These are phyloP conservation scores for Perca flavescens DNA, from an alignment of 2,113 vertebrate species.

Conservation along the genomic window DNA sequence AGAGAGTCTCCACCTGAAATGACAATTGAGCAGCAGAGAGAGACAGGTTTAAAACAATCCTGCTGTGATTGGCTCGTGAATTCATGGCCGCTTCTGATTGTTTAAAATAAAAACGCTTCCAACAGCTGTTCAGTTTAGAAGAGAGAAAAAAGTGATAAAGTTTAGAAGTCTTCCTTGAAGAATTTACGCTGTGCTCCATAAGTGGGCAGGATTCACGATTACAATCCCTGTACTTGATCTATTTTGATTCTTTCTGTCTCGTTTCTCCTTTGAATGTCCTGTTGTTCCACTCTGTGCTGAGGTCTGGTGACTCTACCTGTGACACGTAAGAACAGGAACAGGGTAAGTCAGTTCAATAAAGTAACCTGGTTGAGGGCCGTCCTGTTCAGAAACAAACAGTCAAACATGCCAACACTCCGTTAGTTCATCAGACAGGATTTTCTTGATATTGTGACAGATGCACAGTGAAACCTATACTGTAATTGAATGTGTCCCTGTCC, in stretches of 20 bases:
- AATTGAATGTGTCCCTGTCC: conserved; percentile 65
- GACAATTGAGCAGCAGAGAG: too few relatives aligned
- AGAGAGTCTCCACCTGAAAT: too few relatives aligned
- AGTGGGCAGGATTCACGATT: too few relatives aligned
- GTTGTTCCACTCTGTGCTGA: conserved; percentile 65
- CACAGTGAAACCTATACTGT: conserved; percentile 62
- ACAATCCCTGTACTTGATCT: too few relatives aligned
- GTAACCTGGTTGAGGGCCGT: conserved; percentile 27
- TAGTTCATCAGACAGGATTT: conserved; percentile 30
- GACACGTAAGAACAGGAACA: not conserved
- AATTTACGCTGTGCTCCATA: too few relatives aligned
- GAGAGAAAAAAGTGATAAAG: too few relatives aligned
- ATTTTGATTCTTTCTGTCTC: conserved; percentile 60
- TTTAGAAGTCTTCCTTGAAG: too few relatives aligned
- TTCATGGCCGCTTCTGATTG: too few relatives aligned
- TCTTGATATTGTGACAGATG: conserved; percentile 51
- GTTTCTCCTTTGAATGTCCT: conserved; percentile 80
- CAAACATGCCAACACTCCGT: conserved; percentile 33
- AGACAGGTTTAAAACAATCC: too few relatives aligned
- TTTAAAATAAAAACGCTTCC: too few relatives aligned
- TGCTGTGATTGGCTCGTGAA: too few relatives aligned
- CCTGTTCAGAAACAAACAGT: conserved; percentile 43
- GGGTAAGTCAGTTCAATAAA: conserved; percentile 23
- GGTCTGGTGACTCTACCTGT: conserved; percentile 6
- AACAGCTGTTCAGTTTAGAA: too few relatives aligned